phyloP scores from a whole-genome alignment of 2,888 invertebrate species.

The Drepanosiphum platanoidis region DNA sequence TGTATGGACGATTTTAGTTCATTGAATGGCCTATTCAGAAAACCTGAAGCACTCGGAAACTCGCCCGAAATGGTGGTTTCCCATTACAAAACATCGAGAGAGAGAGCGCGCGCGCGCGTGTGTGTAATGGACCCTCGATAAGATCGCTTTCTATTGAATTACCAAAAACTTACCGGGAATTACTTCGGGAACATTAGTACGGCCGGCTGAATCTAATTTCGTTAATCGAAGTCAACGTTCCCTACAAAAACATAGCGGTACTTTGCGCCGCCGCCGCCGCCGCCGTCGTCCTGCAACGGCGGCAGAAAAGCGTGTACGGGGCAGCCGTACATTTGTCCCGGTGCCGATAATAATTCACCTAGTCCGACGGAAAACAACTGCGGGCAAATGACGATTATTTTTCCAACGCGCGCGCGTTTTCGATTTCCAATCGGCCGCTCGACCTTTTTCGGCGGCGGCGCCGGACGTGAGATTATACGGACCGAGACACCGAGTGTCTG shows the following conservation, averaged over 20 bases:
- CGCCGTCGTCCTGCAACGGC: too few species aligned
- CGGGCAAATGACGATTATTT: slow-evolving; percentile 28
- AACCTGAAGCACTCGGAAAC: slow-evolving; percentile 11
- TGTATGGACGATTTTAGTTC: neutral
- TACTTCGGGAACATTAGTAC: slow-evolving; percentile 44
- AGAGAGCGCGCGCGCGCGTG: neutral
- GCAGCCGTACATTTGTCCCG: slow-evolving; percentile 9
- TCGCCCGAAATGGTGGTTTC: slow-evolving; percentile 25
- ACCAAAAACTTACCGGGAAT: slow-evolving; percentile 46
- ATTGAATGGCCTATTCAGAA: slow-evolving; percentile 27
- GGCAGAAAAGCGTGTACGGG: neutral
- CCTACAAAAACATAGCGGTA: slow-evolving; percentile 21
- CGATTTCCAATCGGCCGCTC: slow-evolving; percentile 12
- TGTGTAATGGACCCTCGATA: slow-evolving; percentile 37
- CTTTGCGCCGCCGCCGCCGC: slow-evolving; percentile 21
- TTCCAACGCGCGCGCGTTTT: neutral
- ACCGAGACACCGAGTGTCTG: too few species aligned
- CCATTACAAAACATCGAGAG: slow-evolving; percentile 20
- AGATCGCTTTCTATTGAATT: slow-evolving; percentile 49
- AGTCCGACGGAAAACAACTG: slow-evolving; percentile 14
- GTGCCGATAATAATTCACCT: slow-evolving; percentile 24
- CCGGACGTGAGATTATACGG: neutral
- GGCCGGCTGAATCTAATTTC: slow-evolving; percentile 44
- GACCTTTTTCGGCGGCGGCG: neutral
- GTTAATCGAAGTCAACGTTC: slow-evolving; percentile 46